Base-by-base conservation (phyloP, 1,140 invertebrate genomes). In the Heliconius melpomene region DNA sequence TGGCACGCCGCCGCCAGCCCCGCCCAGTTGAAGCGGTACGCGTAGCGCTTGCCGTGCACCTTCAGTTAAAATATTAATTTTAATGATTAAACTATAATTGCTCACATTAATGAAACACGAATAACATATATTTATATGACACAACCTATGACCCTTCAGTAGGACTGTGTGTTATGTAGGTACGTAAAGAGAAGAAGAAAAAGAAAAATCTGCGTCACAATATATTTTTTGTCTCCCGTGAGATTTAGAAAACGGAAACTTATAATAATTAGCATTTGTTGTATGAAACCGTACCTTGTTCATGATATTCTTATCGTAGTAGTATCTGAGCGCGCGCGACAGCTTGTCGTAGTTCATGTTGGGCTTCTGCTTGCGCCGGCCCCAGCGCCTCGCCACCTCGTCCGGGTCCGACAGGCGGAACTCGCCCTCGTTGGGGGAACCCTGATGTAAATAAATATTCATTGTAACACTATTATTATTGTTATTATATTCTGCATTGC, bases 251-350 rank as follows among this genome's bases (percentile, higher is more conserved):
- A 32, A 32, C 6, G 32, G 7, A 32, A 36, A 36, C 32, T 36
- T 36, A 16, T 46, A 46, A 46, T 46, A 46, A 16, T 46, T 16
- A 16, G 18, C 18, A 52, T 20, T 52, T 7, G 2, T 20, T 20
- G 18, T 20, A 52, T 7, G 13, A 66, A 29, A 29, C 26, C 7
- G 29, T 77, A 93, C 93, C 92, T 95, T 99, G 77, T 97, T 98
- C 97, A 99, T 99, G 84, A 99, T 98, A 88, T 99, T 99, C 94
- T 99, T 99, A 95, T 99, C 99, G 94, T 99, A 99, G 91, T 99
- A 99, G 91, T 99, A 99, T 95, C 97, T 96, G 71, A 99, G 95
- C 70, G 98, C 98, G 85, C 98, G 95, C 87, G 97, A 98, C 86
- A 99, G 96, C 95, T 99, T 99, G 95, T 99, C 98, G 94, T 99